A percentile compares a stretch with the other conserved stretches of the same genome.
phyloP scores from a whole-genome alignment of 2,888 invertebrate genomes.

The Agrilus biguttatus region DNA sequence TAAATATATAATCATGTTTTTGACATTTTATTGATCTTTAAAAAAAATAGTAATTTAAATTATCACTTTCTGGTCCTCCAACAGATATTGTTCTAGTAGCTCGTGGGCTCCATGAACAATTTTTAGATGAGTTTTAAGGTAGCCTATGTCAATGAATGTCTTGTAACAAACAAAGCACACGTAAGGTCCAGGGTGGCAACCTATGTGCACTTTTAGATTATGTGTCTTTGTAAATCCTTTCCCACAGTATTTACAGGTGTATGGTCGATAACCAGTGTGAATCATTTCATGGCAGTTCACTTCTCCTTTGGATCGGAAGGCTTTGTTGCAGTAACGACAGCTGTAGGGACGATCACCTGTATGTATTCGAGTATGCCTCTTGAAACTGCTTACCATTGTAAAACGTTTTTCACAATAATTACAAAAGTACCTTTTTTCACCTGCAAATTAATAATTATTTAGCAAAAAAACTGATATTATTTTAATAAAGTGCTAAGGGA shows the following conservation, averaged over 20 bases:
- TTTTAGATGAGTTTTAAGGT: constrained; percentile 16
- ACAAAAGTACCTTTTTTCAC: constrained; percentile 18
- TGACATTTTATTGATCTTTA: too few species aligned
- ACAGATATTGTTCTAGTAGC: too few species aligned
- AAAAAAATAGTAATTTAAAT: too few species aligned
- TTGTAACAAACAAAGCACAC: constrained; percentile 15
- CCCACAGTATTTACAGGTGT: constrained; percentile 32
- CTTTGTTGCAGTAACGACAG: constrained; percentile 58
- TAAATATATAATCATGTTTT: too few species aligned
- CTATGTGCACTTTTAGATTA: constrained; percentile 34
- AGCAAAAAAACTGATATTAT: too few species aligned
- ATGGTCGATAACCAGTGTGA: constrained; percentile 33
- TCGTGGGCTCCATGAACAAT: constrained; percentile 8
- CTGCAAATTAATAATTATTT: background rate
- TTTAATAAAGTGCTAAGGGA: too few species aligned
- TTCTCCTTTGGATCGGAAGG: constrained; percentile 58
- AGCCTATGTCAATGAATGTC: constrained; percentile 14
- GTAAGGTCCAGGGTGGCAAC: constrained; percentile 29
- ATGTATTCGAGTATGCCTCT: constrained; percentile 64
- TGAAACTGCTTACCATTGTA: constrained; percentile 39
- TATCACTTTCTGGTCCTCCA: too few species aligned
- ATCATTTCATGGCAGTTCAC: constrained; percentile 17
- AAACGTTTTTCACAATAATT: constrained; percentile 15
- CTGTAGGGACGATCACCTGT: constrained; percentile 68
- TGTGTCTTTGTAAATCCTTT: constrained; percentile 28